phyloP scores from a whole-genome alignment of 2,888 invertebrate genomes.

The Thysanoteuthis rhombus region DNA sequence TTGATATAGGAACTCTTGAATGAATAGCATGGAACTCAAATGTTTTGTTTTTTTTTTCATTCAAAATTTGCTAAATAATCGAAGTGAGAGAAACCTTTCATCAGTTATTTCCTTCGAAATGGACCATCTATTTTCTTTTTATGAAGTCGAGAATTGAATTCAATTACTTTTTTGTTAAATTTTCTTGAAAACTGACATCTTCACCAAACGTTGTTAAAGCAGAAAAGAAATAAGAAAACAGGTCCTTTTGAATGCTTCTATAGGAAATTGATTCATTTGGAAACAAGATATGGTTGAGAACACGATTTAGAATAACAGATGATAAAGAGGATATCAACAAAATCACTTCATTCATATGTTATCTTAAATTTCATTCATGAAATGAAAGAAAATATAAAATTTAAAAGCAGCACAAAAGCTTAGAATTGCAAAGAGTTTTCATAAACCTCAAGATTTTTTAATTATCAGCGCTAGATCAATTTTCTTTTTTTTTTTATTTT shows the following conservation, averaged over 20 bases:
- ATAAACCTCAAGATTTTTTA: neutral
- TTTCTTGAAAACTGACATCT: neutral
- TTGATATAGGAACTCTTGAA: no score
- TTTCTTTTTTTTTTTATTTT: no score
- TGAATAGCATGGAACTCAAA: no score
- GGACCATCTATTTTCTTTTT: no score
- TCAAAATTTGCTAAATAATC: no score
- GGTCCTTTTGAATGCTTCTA: neutral
- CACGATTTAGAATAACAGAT: neutral
- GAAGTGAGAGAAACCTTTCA: no score
- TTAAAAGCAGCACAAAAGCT: neutral
- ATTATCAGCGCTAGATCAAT: no score
- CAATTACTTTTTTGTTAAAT: neutral
- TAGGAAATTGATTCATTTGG: neutral
- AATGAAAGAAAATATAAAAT: neutral
- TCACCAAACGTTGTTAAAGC: neutral
- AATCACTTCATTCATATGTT: neutral
- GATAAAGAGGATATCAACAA: neutral
- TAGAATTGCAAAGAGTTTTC: neutral
- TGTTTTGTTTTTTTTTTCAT: no score
- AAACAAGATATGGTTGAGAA: neutral
- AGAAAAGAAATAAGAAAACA: neutral
- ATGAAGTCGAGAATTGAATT: no score
- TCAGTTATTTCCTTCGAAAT: no score
- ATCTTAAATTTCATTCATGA: neutral